These are phyloP conservation scores for Diaphora mendica DNA, from an alignment of 2,888 invertebrate genomes.

Conservation along the genomic window DNA sequence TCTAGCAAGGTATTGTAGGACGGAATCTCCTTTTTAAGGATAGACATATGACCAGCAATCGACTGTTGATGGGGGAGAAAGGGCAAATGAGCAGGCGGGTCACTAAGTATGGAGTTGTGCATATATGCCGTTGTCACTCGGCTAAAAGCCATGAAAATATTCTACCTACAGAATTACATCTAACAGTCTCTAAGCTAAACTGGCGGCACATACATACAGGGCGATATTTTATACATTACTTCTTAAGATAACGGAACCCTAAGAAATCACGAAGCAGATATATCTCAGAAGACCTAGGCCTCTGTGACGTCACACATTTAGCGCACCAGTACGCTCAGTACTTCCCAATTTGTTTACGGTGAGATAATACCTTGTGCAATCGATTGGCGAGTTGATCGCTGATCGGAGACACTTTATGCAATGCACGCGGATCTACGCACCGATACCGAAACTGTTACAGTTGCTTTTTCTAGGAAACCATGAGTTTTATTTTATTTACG, in stretches of 20 bases:
- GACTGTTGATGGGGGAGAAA: too few species aligned
- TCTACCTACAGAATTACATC: too few species aligned
- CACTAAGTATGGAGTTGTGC: too few species aligned
- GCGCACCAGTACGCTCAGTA: constrained; percentile 16
- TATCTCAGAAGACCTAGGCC: not conserved
- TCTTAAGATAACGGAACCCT: not conserved
- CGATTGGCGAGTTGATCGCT: constrained; percentile 11
- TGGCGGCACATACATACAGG: too few species aligned
- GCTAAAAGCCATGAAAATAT: too few species aligned
- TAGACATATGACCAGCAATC: too few species aligned
- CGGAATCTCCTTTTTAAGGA: too few species aligned
- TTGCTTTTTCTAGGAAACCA: not conserved
- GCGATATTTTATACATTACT: too few species aligned
- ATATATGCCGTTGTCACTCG: too few species aligned
- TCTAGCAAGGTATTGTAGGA: too few species aligned
- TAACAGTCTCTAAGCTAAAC: too few species aligned
- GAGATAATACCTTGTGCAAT: constrained; percentile 54
- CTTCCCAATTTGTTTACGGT: constrained; percentile 50
- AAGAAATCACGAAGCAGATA: not conserved
- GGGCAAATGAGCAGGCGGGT: too few species aligned
- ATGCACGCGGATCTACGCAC: constrained; percentile 53
- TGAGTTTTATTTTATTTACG: not conserved
- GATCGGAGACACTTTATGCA: constrained; percentile 54
- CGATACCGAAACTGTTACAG: constrained; percentile 27
- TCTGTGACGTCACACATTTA: not conserved